Conservation (phyloP, 2,888 invertebrate genomes). For the Chrysotoxum bicinctum region DNA sequence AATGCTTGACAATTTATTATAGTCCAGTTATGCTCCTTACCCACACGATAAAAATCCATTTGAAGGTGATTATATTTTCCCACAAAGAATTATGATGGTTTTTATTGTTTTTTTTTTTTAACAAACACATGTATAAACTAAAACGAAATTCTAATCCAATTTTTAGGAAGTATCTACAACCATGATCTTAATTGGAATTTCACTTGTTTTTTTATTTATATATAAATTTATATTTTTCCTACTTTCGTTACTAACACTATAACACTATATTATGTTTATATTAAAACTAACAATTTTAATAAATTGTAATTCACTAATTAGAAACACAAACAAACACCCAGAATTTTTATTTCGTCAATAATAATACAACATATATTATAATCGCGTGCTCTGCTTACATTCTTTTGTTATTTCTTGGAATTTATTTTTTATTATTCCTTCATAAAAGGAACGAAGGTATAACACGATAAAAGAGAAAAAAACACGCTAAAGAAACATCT, state of each 20-base stretch:
- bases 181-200: constrained; percentile 25
- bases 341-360: constrained; percentile 42
- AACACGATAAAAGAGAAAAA: constrained; percentile 35
- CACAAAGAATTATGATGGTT: constrained; percentile 1
- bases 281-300: constrained; percentile 15
- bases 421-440: constrained; percentile 6
- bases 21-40: constrained; percentile 36
- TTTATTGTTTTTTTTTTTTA: constrained; percentile 21
- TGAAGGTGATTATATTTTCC: constrained; percentile 8
- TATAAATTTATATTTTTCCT: background rate
- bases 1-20: constrained; percentile 31
- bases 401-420: constrained; percentile 17
- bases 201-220: constrained; percentile 9
- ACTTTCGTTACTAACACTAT: constrained; percentile 1
- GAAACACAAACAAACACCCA: constrained; percentile 21
- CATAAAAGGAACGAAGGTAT: constrained; percentile 41
- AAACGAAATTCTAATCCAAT: constrained; percentile 9
- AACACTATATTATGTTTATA: constrained; percentile 1
- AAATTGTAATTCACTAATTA: constrained; percentile 22
- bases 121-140: background rate
- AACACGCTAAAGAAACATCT: constrained; percentile 40
- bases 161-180: constrained; percentile 31
- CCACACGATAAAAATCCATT: constrained; percentile 15
- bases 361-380: constrained; percentile 45
- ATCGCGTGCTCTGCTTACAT: constrained; percentile 57